Evolutionary conservation across 2,888 invertebrate species (phyloP).

Genomic region (Drosophila setosimentum): DNA sequence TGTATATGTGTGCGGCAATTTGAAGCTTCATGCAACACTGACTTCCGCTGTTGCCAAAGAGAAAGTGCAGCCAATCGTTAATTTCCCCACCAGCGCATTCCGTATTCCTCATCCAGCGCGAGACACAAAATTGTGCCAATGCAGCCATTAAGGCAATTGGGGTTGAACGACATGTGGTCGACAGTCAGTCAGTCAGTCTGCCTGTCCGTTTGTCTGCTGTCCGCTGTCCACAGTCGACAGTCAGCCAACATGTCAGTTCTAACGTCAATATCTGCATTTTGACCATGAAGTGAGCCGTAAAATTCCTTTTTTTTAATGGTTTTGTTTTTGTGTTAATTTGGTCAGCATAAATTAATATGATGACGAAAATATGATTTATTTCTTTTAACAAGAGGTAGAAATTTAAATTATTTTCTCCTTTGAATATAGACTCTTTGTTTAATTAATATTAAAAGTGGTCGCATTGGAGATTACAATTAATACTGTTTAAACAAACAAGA

Average conservation of each 20-base stretch:
- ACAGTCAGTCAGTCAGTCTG: neutral
- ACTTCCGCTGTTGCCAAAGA: conserved; percentile 53
- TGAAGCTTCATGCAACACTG: conserved; percentile 62
- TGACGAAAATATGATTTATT: neutral
- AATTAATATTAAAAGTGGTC: neutral
- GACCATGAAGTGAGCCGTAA: neutral
- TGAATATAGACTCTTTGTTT: neutral
- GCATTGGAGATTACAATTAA: neutral
- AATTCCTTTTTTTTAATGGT: neutral
- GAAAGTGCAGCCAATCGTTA: conserved; percentile 73
- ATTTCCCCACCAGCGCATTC: conserved; percentile 44
- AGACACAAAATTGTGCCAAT: conserved; percentile 59
- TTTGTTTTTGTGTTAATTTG: neutral
- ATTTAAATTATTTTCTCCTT: too few species aligned
- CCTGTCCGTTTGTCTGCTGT: neutral
- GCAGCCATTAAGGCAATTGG: conserved; percentile 63
- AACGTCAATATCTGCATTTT: neutral
- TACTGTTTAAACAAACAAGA: neutral
- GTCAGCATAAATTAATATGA: neutral
- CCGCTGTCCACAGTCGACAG: neutral
- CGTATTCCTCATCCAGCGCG: conserved; percentile 24
- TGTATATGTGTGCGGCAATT: conserved; percentile 2
- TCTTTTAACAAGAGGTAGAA: neutral
- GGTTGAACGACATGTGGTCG: conserved; percentile 61
- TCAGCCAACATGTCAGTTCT: conserved; percentile 20